Conservation (phyloP, 1,140 invertebrate species). For the Spodoptera frugiperda region DNA sequence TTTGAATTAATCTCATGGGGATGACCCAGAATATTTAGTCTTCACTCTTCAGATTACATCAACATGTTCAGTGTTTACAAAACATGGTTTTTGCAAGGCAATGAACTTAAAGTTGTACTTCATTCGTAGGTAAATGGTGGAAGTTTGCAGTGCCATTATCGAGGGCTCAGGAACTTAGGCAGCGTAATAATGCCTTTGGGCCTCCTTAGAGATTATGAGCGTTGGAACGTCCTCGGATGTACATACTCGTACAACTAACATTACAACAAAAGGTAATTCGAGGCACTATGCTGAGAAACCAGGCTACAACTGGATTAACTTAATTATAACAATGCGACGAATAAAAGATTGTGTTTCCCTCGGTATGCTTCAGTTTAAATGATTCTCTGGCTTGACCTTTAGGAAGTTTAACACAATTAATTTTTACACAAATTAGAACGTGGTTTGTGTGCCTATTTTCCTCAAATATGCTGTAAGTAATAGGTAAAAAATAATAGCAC, state of each 20-base stretch:
- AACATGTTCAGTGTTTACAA: not conserved
- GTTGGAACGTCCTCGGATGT: constrained; percentile 50
- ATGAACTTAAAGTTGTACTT: constrained; percentile 53
- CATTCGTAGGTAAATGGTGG: constrained; percentile 55
- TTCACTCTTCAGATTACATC: not conserved
- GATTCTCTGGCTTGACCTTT: constrained; percentile 6
- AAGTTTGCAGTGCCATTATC: constrained; percentile 59
- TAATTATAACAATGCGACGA: constrained; percentile 10
- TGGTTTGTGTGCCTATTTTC: too few relatives aligned
- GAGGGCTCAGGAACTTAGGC: constrained; percentile 55
- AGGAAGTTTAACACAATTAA: not conserved
- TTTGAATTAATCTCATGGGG: not conserved
- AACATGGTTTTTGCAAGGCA: constrained; percentile 13
- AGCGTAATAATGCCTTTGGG: constrained; percentile 58
- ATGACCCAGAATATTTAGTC: not conserved
- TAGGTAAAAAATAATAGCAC: too few relatives aligned
- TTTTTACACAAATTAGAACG: not conserved
- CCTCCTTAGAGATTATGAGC: constrained; percentile 57
- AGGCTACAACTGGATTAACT: not conserved
- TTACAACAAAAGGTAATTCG: constrained; percentile 47
- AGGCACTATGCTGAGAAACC: constrained; percentile 5
- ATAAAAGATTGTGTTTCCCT: constrained; percentile 25
- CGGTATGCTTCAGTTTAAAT: not conserved
- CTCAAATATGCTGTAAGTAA: too few relatives aligned
- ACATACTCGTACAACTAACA: constrained; percentile 32